Evolutionary conservation across 1,140 invertebrate species (phyloP), one percentile per base, ranked within the genome.

Genomic region (Brachionus rotundiformis): DNA sequence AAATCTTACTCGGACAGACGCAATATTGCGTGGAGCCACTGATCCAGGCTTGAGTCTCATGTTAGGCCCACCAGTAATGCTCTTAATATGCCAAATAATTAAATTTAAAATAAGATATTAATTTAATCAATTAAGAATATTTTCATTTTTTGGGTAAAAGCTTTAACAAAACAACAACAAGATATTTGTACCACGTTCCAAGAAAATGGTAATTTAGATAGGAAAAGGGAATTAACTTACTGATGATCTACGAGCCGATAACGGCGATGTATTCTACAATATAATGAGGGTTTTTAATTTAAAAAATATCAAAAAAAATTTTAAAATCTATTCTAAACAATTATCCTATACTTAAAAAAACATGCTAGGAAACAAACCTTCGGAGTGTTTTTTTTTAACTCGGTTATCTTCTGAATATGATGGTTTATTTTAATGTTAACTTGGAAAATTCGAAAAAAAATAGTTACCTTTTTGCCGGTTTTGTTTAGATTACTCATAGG

Each of bases 171-270:
- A 19, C 47, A 54, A 54, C 47, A 54, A 54, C 61, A 65, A 65
- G 25, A 65, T 65, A 65, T 65, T 65, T 31, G n/a, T 31, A 13
- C 61, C 31, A 31, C 25, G 31, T 65, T 31, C 25, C 25, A 65
- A 65, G 61, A 31, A 31, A 65, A 27, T 31, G 25, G 25, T 65
- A 54, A 54, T 54, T 54, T 10, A 33, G 25, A 31, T 65, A 65
- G 31, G 27, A 33, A 33, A 31, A 31, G 25, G 61, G 13, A 31
- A 29, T 65, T 13, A 71, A 71, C 65, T 71, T 71, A 71, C 65
- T 71, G 65, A 71, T 23, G 65, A 71, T 71, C 65, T 71, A 71
- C 65, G 29, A 36, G 29, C 65, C 29, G 61, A 63, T 23, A 16
- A 29, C 61, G 61, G 61, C 29, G 61, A 63, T 27, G 11, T 8